Evolutionary conservation across 2,113 vertebrate species (phyloP).

Genomic region (Labeo rohita): DNA sequence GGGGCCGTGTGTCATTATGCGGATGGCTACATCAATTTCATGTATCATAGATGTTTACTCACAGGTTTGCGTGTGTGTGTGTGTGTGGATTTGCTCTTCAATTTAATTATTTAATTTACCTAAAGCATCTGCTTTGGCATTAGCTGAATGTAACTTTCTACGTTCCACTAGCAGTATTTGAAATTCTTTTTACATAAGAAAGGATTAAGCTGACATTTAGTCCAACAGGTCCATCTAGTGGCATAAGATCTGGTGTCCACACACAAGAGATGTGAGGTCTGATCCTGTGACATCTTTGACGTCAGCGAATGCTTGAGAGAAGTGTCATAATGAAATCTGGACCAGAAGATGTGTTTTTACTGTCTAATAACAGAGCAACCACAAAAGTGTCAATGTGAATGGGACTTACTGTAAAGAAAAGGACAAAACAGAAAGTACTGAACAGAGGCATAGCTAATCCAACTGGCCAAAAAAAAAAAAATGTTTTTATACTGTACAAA

Average conservation of each 20-base stretch:
- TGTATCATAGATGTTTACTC: neutral
- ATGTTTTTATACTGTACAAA: no score
- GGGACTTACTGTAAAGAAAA: neutral
- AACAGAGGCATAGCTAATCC: neutral
- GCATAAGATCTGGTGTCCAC: slow-evolving; percentile 1
- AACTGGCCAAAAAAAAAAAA: neutral
- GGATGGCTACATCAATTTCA: slow-evolving; percentile 9
- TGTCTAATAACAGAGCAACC: neutral
- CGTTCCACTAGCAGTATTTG: neutral
- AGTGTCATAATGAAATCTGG: neutral
- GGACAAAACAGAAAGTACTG: neutral
- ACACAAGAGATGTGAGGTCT: neutral
- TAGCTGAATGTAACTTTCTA: neutral
- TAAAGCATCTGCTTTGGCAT: neutral
- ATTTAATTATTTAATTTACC: no score
- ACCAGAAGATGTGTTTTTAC: neutral
- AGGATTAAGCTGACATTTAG: neutral
- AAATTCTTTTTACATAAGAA: neutral
- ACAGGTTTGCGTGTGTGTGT: neutral
- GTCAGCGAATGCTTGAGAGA: neutral
- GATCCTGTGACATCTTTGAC: neutral
- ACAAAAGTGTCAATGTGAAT: neutral
- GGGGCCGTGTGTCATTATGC: slow-evolving; percentile 1
- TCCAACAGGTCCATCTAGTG: slow-evolving; percentile 56
- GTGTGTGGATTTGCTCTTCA: neutral